Conservation (phyloP, 92 coral and sea anemone species). For the Blastomussa wellsi region DNA sequence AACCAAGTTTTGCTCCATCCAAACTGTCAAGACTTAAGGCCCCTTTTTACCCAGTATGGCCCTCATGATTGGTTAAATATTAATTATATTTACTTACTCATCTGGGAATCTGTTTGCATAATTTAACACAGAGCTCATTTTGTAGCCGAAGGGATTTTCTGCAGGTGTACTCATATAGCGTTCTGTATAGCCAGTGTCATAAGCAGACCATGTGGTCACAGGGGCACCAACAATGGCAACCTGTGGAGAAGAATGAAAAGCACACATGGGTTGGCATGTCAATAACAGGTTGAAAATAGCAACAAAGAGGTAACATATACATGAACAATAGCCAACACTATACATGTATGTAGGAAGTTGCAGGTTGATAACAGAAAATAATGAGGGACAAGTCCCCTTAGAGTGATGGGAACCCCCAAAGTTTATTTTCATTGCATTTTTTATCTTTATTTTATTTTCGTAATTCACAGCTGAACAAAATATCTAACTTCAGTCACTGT, state of each 20-base stretch:
- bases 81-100: conserved; percentile 74
- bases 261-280: background rate
- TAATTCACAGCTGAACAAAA: no score
- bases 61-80: background rate
- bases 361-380: no score
- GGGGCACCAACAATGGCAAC: conserved; percentile 98
- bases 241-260: conserved; percentile 35
- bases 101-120: conserved; percentile 88
- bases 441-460: no score
- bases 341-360: background rate
- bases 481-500: no score
- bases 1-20: no score
- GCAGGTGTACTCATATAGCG: conserved; percentile 97
- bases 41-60: no score
- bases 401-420: no score
- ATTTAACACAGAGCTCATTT: conserved; percentile 84
- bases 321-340: no score
- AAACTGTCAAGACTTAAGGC: no score
- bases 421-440: no score
- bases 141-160: conserved; percentile 82
- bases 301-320: background rate
- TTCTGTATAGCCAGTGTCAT: conserved; percentile 97
- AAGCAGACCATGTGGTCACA: conserved; percentile 98
- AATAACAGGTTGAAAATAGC: background rate
- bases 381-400: no score